A percentile compares a stretch with the other conserved stretches of the same genome.
phyloP scores from a whole-genome alignment of 2,113 vertebrate species.

The Malurus elegans region DNA sequence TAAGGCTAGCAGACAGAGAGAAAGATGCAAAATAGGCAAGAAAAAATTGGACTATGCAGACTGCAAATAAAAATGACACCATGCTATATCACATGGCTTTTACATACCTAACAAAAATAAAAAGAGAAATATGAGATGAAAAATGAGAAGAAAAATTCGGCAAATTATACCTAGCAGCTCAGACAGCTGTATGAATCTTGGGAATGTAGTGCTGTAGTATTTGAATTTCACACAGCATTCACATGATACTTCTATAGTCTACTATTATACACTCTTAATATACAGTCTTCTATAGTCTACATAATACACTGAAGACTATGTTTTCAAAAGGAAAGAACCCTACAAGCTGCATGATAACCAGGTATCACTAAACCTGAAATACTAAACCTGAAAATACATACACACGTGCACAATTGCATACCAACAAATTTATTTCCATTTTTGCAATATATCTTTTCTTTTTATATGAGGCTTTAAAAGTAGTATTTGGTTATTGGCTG shows the following conservation, averaged over 20 bases:
- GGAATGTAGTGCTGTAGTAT: not conserved
- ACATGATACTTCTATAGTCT: not conserved
- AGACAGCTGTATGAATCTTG: not conserved
- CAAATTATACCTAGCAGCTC: not conserved
- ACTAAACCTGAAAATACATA: not conserved
- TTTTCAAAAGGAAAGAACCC: not conserved
- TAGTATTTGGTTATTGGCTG: not conserved
- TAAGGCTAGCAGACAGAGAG: not conserved
- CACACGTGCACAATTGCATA: not conserved
- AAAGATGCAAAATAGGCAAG: not conserved
- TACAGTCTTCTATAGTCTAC: not conserved
- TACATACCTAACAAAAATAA: not conserved
- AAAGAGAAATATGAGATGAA: not conserved
- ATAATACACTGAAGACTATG: not conserved
- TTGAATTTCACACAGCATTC: not conserved
- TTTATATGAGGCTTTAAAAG: not conserved
- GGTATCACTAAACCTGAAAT: not conserved
- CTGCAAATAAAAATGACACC: not conserved
- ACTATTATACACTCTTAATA: too few relatives aligned
- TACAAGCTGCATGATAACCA: not conserved
- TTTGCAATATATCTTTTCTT: not conserved
- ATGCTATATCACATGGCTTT: not conserved
- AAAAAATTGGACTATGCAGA: not conserved
- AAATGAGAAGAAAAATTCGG: not conserved
- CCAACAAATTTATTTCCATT: not conserved